A percentile compares a stretch with the other conserved stretches of the same genome.
These are phyloP conservation scores for Cryptophagus acutangulus DNA, from an alignment of 2,888 invertebrate genomes.

Conservation along the genomic window DNA sequence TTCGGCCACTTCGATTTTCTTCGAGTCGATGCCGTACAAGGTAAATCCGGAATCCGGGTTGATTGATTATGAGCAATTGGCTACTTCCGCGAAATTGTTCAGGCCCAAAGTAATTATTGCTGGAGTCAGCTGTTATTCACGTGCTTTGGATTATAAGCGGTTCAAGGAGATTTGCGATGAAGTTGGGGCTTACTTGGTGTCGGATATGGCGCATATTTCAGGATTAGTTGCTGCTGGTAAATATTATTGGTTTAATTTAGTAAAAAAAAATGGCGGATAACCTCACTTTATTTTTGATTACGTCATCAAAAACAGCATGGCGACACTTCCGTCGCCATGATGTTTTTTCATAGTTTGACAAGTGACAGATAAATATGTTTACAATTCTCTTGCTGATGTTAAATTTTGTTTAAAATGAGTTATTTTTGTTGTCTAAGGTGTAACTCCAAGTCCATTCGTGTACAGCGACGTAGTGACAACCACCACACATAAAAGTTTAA, in stretches of 20 bases:
- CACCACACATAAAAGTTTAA: slow-evolving; percentile 91
- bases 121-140: slow-evolving; percentile 89
- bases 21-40: slow-evolving; percentile 98
- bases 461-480: slow-evolving; percentile 89
- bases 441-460: slow-evolving; percentile 86
- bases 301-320: too few species aligned
- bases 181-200: slow-evolving; percentile 80
- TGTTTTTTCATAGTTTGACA: too few species aligned
- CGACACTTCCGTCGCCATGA: too few species aligned
- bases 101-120: slow-evolving; percentile 92
- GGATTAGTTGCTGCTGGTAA: slow-evolving; percentile 84
- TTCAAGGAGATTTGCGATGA: slow-evolving; percentile 81
- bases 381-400: not conserved
- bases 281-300: too few species aligned
- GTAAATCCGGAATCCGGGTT: slow-evolving; percentile 69
- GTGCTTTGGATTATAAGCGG: slow-evolving; percentile 84
- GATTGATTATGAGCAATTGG: slow-evolving; percentile 88
- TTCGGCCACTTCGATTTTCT: slow-evolving; percentile 95
- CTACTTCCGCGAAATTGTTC: slow-evolving; percentile 77
- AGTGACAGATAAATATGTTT: too few species aligned
- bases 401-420: slow-evolving; percentile 11
- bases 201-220: slow-evolving; percentile 95
- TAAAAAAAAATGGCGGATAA: too few species aligned
- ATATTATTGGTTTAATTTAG: too few species aligned
- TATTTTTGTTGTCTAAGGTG: too few species aligned